phyloP scores from a whole-genome alignment of 1,140 invertebrate species.

The Cotesia chilonis region DNA sequence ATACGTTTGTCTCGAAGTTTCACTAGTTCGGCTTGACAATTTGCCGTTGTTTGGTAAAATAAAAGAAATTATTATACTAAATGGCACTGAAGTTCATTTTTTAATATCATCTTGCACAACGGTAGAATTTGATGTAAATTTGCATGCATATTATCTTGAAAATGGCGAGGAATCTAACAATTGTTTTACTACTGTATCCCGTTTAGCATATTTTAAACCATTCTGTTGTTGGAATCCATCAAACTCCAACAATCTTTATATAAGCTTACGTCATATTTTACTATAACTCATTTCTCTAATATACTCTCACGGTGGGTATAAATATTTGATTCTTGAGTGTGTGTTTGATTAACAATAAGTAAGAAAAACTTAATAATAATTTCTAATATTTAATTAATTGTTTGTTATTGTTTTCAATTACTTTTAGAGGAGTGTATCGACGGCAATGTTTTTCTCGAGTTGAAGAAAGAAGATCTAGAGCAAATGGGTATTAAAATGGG shows the following conservation, averaged over 20 bases:
- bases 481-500: too few relatives aligned
- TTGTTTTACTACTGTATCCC: not conserved
- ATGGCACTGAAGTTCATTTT: conserved; percentile 14
- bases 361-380: too few relatives aligned
- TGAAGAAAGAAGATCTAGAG: too few relatives aligned
- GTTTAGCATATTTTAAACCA: not conserved
- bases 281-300: not conserved
- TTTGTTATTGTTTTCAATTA: too few relatives aligned
- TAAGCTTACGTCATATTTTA: not conserved
- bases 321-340: too few relatives aligned
- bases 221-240: not conserved
- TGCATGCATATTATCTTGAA: not conserved
- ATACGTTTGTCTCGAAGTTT: conserved; percentile 4
- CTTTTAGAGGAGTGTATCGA: too few relatives aligned
- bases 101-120: not conserved
- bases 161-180: not conserved
- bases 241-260: not conserved
- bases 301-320: too few relatives aligned
- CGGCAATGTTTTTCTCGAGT: too few relatives aligned
- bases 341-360: too few relatives aligned
- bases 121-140: not conserved
- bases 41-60: conserved; percentile 14
- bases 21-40: not conserved
- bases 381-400: too few relatives aligned
- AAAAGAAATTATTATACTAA: conserved; percentile 16